These are phyloP conservation scores for Neria commutata DNA, from an alignment of 2,888 invertebrate species.

Conservation along the genomic window DNA sequence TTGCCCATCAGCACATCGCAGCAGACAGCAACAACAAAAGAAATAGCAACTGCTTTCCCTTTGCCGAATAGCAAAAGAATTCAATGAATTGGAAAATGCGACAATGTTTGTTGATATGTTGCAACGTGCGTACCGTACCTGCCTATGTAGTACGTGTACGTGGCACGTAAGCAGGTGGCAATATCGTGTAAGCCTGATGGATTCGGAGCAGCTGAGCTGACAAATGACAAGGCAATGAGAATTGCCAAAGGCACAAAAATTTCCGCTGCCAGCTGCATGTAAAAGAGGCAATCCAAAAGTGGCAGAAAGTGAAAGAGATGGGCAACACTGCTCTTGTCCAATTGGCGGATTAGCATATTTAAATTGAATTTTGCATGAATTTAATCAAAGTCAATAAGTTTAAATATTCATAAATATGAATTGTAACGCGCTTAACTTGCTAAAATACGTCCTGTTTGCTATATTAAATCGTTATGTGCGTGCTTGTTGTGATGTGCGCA, in stretches of 20 bases:
- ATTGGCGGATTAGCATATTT: constrained; percentile 27
- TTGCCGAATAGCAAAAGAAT: constrained; percentile 36
- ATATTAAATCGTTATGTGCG: constrained; percentile 41
- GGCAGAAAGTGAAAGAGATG: not conserved
- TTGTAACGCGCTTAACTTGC: constrained; percentile 1
- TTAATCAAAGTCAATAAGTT: no score
- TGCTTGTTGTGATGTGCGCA: constrained; percentile 30
- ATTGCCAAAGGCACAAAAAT: not conserved
- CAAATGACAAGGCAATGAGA: not conserved
- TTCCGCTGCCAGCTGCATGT: not conserved
- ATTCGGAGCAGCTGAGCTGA: not conserved
- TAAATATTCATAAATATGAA: constrained; percentile 33
- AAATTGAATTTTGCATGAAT: no score
- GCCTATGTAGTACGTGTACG: constrained; percentile 30
- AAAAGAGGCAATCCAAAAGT: not conserved
- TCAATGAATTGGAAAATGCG: constrained; percentile 57
- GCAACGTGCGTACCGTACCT: constrained; percentile 37
- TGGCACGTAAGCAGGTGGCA: constrained; percentile 17
- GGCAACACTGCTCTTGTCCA: constrained; percentile 17
- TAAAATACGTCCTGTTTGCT: constrained; percentile 31
- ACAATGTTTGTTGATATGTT: constrained; percentile 47
- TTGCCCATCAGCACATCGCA: not conserved
- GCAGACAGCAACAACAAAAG: constrained; percentile 36
- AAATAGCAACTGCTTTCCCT: constrained; percentile 13
- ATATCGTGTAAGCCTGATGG: no score